Percentiles rank a stretch among this genome's conserved stretches.
phyloP scores from a whole-genome alignment of 2,797 vertebrate species.

The Eospalax fontanierii region DNA sequence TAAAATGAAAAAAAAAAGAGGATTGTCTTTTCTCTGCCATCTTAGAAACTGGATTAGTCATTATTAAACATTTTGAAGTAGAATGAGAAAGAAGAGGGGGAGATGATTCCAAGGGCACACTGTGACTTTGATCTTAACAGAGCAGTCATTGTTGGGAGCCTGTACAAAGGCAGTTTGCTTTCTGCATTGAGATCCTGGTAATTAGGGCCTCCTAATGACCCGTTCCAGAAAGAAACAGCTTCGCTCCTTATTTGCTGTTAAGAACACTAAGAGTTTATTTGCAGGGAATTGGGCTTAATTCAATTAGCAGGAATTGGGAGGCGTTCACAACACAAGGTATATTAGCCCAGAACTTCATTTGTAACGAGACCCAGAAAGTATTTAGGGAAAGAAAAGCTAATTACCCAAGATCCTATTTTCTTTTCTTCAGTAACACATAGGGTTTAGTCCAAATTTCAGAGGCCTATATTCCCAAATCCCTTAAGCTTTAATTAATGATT shows the following conservation, averaged over 20 bases:
- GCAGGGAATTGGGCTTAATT: conserved; percentile 90
- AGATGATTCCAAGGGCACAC: conserved; percentile 82
- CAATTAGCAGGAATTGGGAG: conserved; percentile 91
- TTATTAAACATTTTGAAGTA: conserved; percentile 81
- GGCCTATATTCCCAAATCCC: conserved; percentile 82
- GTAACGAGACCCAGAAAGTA: conserved; percentile 90
- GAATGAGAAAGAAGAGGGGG: conserved; percentile 33
- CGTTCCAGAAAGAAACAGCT: conserved; percentile 87
- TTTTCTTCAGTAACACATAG: conserved; percentile 82
- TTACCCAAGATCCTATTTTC: conserved; percentile 85
- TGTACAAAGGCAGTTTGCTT: conserved; percentile 81
- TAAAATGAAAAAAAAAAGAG: not conserved
- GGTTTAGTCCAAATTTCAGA: conserved; percentile 88
- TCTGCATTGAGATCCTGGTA: conserved; percentile 86
- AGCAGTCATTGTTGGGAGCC: conserved; percentile 79
- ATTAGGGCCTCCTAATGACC: conserved; percentile 90
- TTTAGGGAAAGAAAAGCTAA: conserved; percentile 89
- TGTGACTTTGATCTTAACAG: conserved; percentile 83
- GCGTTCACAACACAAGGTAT: conserved; percentile 90
- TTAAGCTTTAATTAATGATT: conserved; percentile 86
- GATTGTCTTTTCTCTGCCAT: conserved; percentile 70
- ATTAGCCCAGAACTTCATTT: conserved; percentile 89
- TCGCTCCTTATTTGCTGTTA: conserved; percentile 89
- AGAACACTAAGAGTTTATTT: conserved; percentile 90
- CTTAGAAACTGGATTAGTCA: conserved; percentile 81